Evolutionary conservation across 1,140 invertebrate genomes (phyloP).

Genomic region (Caenorhabditis latens): DNA sequence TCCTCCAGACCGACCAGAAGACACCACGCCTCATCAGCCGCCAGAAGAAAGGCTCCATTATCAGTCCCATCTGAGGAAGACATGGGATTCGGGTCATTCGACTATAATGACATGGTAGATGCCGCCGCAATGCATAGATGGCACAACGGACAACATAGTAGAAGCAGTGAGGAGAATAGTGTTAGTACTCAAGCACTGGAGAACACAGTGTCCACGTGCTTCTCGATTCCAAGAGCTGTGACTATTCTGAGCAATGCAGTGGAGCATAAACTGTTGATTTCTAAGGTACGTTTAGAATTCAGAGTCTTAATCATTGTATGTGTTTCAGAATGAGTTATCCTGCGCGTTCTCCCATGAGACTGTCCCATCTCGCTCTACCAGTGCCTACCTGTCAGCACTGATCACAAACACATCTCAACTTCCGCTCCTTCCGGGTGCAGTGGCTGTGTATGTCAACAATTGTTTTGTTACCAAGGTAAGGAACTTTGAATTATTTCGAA

Average conservation of each 20-base stretch:
- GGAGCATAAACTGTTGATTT: constrained; percentile 78
- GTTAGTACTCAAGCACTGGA: constrained; percentile 72
- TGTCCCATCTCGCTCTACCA: constrained; percentile 77
- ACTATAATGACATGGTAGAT: constrained; percentile 76
- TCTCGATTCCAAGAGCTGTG: constrained; percentile 76
- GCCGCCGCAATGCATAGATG: constrained; percentile 72
- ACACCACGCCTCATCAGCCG: constrained; percentile 45
- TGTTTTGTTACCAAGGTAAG: constrained; percentile 79
- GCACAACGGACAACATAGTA: constrained; percentile 65
- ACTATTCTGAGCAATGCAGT: constrained; percentile 78
- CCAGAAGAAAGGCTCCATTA: constrained; percentile 60
- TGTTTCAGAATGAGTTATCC: constrained; percentile 76
- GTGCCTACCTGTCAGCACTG: constrained; percentile 79
- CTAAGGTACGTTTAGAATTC: too few species aligned
- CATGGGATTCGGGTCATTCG: constrained; percentile 76
- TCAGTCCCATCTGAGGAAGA: constrained; percentile 74
- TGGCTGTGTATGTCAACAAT: constrained; percentile 79
- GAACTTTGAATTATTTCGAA: too few species aligned
- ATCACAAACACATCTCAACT: constrained; percentile 78
- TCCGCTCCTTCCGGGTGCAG: constrained; percentile 78
- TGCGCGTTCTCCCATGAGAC: constrained; percentile 78
- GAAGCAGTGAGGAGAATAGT: constrained; percentile 61
- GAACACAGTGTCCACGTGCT: constrained; percentile 76
- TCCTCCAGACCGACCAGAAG: constrained; percentile 60
- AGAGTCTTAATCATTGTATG: not conserved